Evolutionary conservation across 1,140 invertebrate genomes (phyloP), one percentile per base, ranked within the genome.

Genomic region (Aphis craccivora): DNA sequence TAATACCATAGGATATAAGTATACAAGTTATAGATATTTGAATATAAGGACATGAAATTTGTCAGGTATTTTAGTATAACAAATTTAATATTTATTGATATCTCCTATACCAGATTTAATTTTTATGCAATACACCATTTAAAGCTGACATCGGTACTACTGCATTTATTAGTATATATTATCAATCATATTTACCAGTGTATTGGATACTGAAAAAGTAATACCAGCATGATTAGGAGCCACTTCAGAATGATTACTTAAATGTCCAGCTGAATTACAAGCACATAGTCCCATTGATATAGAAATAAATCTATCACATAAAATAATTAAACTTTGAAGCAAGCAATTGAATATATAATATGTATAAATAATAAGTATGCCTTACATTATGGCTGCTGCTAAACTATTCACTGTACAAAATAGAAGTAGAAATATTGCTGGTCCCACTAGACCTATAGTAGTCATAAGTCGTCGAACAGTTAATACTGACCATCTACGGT

Each of bases 131-230:
- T 35, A 30, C 14, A 30, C 14, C n/a, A 51, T 51, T 51, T 51
- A 51, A 51, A 14, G 14, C 48, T 51, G 14, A 51, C 14, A 51
- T 51, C 2, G 2, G 48, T 14, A 2, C 48, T 14, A 18, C 48
- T 51, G 14, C n/a, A 43, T 48, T 87, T 40, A 25, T 84, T 30
- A 25, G n/a, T 22, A 87, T 7, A n/a, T n/a, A 35, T 40, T 43
- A 67, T 35, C 43, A 93, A 93, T 90, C 37, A 60, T 93, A 95
- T 96, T 95, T 95, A 97, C 97, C 93, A 98, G 95, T 35, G 97
- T 98, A 95, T 98, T 98, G 51, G 97, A 97, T 94, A 98, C 96
- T 40, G 97, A 97, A 95, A 98, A 98, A 90, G 97, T 98, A 60
- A 97, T 96, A 25, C 97, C 97, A 30, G 97, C 97, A 95, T 97